These are phyloP conservation scores for Melanerpes aurifrons DNA, from an alignment of 2,113 vertebrate genomes.

Conservation along the genomic window DNA sequence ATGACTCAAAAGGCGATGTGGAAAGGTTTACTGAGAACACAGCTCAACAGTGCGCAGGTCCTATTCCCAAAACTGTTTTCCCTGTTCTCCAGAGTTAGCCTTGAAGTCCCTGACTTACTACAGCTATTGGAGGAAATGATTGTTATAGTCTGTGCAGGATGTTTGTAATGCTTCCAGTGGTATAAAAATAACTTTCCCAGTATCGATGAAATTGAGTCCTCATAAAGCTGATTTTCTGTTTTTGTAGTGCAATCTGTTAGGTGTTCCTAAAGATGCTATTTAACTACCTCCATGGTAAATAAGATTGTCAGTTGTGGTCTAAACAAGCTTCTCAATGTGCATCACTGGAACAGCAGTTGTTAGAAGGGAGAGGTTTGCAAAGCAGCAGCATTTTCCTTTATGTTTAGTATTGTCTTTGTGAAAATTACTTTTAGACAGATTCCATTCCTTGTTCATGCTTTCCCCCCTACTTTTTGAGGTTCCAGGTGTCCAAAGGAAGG, in stretches of 20 bases:
- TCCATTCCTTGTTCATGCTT: neutral
- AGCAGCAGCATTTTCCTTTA: neutral
- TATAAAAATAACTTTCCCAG: slow-evolving; percentile 52
- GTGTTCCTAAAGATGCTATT: neutral
- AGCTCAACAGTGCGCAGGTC: neutral
- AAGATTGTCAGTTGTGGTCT: neutral
- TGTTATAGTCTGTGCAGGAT: slow-evolving; percentile 30
- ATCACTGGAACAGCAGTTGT: neutral
- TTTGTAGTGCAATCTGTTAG: neutral
- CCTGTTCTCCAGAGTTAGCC: slow-evolving; percentile 23
- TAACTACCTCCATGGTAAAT: neutral
- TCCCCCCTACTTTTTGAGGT: neutral
- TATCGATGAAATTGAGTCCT: neutral
- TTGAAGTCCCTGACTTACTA: neutral
- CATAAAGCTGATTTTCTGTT: neutral
- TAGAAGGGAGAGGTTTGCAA: neutral
- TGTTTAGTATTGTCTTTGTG: neutral
- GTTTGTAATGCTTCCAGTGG: slow-evolving; percentile 3
- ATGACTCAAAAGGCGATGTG: neutral
- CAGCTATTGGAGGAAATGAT: slow-evolving; percentile 42
- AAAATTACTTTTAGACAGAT: neutral
- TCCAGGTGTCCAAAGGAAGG: neutral
- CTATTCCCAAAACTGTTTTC: slow-evolving; percentile 47
- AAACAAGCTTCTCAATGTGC: neutral
- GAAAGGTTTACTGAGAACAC: slow-evolving; percentile 8